Percentiles rank a stretch among this genome's conserved stretches.
phyloP scores from a whole-genome alignment of 2,888 invertebrate species.

The Phaonia tiefii region DNA sequence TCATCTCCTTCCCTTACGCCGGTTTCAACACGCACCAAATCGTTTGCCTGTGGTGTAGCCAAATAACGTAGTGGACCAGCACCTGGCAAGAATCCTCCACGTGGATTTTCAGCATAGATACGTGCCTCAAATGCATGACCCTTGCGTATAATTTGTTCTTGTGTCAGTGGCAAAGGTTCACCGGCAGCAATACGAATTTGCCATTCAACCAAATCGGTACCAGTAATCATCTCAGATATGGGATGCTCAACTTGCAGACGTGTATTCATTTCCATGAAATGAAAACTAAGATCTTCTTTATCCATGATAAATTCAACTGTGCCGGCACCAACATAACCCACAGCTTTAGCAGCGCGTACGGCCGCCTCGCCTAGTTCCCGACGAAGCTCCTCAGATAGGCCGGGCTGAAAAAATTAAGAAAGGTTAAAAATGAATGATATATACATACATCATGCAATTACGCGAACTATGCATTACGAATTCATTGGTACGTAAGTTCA shows the following conservation, averaged over 20 bases:
- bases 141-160: conserved; percentile 87
- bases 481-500: no score
- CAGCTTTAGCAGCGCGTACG: conserved; percentile 95
- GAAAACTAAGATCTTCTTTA: conserved; percentile 90
- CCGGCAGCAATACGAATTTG: conserved; percentile 95
- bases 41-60: conserved; percentile 84
- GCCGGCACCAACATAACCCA: conserved; percentile 98
- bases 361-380: conserved; percentile 92
- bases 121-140: conserved; percentile 98
- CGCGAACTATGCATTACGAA: no score
- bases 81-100: conserved; percentile 93
- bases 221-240: conserved; percentile 98
- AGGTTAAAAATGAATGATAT: conserved; percentile 9
- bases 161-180: conserved; percentile 89
- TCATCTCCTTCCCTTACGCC: conserved; percentile 94
- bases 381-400: conserved; percentile 88
- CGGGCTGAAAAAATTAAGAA: conserved; percentile 84
- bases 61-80: conserved; percentile 92
- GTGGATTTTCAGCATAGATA: conserved; percentile 95
- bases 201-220: conserved; percentile 98
- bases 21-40: conserved; percentile 92
- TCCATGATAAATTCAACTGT: conserved; percentile 99
- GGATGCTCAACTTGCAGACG: conserved; percentile 97
- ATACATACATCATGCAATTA: no score
- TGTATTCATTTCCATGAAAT: conserved; percentile 99